Percentiles rank a stretch among this genome's conserved stretches.
phyloP scores from a whole-genome alignment of 2,113 vertebrate genomes.

The Verasper variegatus region DNA sequence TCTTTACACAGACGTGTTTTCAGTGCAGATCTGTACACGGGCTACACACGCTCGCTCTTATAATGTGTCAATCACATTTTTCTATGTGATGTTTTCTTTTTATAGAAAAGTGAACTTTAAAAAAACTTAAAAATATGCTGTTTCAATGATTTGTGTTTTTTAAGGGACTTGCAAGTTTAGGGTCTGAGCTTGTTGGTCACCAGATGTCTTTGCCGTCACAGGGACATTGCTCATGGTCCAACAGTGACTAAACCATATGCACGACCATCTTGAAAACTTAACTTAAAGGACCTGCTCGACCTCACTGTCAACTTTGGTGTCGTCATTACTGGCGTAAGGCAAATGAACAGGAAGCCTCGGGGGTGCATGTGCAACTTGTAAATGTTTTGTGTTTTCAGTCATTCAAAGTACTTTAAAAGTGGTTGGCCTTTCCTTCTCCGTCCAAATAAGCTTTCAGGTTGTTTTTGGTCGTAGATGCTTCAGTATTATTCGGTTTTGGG shows the following conservation, averaged over 20 bases:
- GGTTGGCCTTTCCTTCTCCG: no score
- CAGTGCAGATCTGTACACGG: not conserved
- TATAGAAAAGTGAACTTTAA: not conserved
- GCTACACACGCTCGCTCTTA: not conserved
- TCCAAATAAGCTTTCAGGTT: no score
- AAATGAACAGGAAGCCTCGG: no score
- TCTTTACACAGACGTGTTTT: constrained; percentile 1
- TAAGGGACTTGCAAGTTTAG: not conserved
- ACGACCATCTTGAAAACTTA: constrained; percentile 47
- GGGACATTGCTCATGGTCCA: constrained; percentile 3
- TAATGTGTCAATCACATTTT: not conserved
- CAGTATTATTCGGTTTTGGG: accelerated
- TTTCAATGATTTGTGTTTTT: not conserved
- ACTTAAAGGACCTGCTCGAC: not conserved
- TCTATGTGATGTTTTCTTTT: not conserved
- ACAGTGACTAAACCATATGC: constrained; percentile 51
- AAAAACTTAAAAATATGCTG: not conserved
- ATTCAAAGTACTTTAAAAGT: no score
- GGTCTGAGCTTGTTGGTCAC: constrained; percentile 27
- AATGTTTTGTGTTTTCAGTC: no score
- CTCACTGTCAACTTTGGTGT: no score
- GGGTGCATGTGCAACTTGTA: no score
- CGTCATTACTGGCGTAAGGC: no score
- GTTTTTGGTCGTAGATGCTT: no score
- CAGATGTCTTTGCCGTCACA: constrained; percentile 57